These are phyloP conservation scores for Diarsia dahlii DNA, from an alignment of 2,888 invertebrate species.

Conservation along the genomic window DNA sequence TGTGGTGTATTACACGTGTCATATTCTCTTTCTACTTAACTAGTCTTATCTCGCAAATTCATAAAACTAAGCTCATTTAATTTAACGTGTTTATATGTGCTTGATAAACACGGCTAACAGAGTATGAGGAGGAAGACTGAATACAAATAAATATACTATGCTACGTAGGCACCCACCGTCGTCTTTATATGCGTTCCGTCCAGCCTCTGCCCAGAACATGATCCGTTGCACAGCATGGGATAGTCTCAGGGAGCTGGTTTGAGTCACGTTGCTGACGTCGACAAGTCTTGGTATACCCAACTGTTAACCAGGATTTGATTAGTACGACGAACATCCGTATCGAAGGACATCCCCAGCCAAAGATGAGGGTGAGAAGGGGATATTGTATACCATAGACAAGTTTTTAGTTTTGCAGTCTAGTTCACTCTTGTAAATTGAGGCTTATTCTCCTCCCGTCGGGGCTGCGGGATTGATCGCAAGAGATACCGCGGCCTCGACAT, in stretches of 20 bases:
- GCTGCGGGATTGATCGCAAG: too few relatives aligned
- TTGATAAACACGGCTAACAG: not conserved
- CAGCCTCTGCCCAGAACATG: constrained; percentile 89
- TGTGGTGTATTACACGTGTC: not conserved
- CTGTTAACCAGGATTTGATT: constrained; percentile 66
- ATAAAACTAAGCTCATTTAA: constrained; percentile 8
- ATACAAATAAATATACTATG: constrained; percentile 1
- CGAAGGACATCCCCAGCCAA: not conserved
- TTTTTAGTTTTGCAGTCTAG: not conserved
- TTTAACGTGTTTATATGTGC: constrained; percentile 4
- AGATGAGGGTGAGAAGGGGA: not conserved
- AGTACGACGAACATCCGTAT: not conserved
- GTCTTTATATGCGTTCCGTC: constrained; percentile 88
- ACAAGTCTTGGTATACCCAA: constrained; percentile 81
- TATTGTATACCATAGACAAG: not conserved
- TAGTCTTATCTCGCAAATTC: not conserved
- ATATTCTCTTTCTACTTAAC: constrained; percentile 2
- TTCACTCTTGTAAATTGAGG: not conserved
- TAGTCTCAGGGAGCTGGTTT: constrained; percentile 70
- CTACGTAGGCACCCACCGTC: constrained; percentile 77
- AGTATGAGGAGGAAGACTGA: not conserved
- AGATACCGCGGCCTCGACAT: too few relatives aligned
- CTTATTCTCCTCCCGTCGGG: too few relatives aligned
- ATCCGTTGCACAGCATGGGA: constrained; percentile 86
- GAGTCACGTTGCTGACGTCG: constrained; percentile 61